Evolutionary conservation across 2,888 invertebrate genomes (phyloP), one percentile per base, ranked within the genome.

Genomic region (Orthonevra nobilis): DNA sequence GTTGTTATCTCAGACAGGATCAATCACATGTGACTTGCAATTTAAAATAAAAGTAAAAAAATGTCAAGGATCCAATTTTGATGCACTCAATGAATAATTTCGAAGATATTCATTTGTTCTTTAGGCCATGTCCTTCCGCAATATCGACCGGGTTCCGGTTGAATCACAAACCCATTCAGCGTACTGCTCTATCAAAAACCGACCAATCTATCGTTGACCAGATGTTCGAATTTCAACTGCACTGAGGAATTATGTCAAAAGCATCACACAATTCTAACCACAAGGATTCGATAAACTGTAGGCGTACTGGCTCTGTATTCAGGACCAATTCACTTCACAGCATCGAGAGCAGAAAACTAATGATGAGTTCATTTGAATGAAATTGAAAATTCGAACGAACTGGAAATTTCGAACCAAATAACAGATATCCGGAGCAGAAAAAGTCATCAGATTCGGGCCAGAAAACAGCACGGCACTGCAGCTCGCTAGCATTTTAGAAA

Each of bases 111-210:
- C 23, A 23, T 23, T 4, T 23, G 23, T 23, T 4, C 23, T 23
- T 5, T 23, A 23, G 5, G 52, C 46, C 79, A 72, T 79, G 73
- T 73, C 79, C 66, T 73, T 68, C 44, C 73, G 66, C 66, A 79
- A 79, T 73, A 79, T 73, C 61, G 79, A 79, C 61, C 17, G 17
- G 30, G 2, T 52, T 50, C 38, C 9, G 12, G 69, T 77, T 60
- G 60, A 72, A 72, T 77, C 72, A 77, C 52, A 60, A 61, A 46
- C 23, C 73, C 61, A 66, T 48, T 73, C 48, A 36, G 54, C 60
- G 60, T 23, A 23, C 23, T 23, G 3, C 56, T 58, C 19, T 14
- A 26, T 9, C 32, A 7, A 40, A 54, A 63, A 12, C 28, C 38
- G 12, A 28, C 30, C 40, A 42, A n/a, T n/a, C n/a, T n/a, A n/a